These are phyloP conservation scores for Gracilinanus agilis DNA, from an alignment of 2,113 vertebrate species.

Conservation along the genomic window DNA sequence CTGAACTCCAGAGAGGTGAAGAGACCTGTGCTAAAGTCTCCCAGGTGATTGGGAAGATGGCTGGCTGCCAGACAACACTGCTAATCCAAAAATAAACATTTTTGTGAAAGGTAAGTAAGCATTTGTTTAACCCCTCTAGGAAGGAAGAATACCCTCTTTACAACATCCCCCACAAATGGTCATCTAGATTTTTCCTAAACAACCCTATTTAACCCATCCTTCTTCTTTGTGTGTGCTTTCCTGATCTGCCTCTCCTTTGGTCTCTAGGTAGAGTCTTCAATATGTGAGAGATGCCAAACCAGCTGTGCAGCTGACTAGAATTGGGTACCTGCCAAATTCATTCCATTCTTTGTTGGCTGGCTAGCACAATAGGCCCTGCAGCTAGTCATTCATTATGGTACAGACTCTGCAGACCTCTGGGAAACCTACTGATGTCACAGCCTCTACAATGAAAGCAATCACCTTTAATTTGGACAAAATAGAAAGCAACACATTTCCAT, in stretches of 20 bases:
- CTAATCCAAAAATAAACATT: background rate
- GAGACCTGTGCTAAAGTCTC: background rate
- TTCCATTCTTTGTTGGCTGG: background rate
- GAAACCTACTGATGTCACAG: background rate
- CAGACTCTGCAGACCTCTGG: conserved; percentile 24
- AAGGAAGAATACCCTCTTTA: background rate
- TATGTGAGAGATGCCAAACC: conserved; percentile 21
- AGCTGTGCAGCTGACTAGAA: conserved; percentile 5
- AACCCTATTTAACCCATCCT: background rate
- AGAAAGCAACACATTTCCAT: conserved; percentile 14
- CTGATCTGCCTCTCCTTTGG: background rate
- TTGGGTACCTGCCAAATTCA: background rate
- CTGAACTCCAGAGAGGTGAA: background rate
- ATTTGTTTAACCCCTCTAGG: background rate
- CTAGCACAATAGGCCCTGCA: background rate
- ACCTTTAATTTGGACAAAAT: conserved; percentile 35
- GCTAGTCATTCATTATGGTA: background rate
- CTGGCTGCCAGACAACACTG: background rate
- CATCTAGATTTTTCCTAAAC: background rate
- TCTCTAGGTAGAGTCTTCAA: conserved; percentile 30
- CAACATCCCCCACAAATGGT: background rate
- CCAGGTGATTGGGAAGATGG: too few relatives aligned
- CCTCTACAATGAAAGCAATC: conserved; percentile 10
- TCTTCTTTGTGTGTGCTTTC: background rate
- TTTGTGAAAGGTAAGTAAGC: background rate